Conservation (phyloP, 2,113 vertebrate species). For the Antechinus flavipes region DNA sequence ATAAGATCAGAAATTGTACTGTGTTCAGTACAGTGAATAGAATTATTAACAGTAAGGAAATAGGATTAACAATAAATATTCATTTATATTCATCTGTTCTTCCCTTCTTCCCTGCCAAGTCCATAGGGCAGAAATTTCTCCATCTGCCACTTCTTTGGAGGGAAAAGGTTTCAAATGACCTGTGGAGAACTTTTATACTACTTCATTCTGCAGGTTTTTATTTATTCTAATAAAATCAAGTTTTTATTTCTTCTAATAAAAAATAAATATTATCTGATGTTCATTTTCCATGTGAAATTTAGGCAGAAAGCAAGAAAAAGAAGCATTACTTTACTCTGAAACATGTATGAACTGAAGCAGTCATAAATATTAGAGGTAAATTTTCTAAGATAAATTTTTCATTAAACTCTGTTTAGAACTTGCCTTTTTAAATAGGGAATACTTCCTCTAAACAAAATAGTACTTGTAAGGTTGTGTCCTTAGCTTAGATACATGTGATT, state of each 20-base stretch:
- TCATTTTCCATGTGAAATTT: background rate
- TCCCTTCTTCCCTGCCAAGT: background rate
- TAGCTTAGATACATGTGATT: background rate
- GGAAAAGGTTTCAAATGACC: background rate
- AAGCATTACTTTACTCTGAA: background rate
- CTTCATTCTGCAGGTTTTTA: background rate
- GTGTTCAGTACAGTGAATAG: background rate
- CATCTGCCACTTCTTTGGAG: background rate
- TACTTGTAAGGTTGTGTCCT: background rate
- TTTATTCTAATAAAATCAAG: conserved; percentile 12
- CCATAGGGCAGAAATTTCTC: conserved; percentile 44
- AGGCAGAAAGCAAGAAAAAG: background rate
- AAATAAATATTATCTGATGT: conserved; percentile 1
- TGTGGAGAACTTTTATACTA: background rate
- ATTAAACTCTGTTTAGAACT: background rate
- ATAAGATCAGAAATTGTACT: background rate
- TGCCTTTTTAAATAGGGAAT: background rate
- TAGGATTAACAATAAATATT: background rate
- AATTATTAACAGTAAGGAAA: background rate
- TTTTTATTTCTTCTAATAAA: background rate
- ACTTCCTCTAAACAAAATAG: background rate
- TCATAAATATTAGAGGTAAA: background rate
- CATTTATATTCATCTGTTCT: background rate
- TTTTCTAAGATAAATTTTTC: background rate
- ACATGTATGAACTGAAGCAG: background rate